Base-by-base conservation (phyloP, 2,113 vertebrate genomes). In the Hippocampus mohnikei region DNA sequence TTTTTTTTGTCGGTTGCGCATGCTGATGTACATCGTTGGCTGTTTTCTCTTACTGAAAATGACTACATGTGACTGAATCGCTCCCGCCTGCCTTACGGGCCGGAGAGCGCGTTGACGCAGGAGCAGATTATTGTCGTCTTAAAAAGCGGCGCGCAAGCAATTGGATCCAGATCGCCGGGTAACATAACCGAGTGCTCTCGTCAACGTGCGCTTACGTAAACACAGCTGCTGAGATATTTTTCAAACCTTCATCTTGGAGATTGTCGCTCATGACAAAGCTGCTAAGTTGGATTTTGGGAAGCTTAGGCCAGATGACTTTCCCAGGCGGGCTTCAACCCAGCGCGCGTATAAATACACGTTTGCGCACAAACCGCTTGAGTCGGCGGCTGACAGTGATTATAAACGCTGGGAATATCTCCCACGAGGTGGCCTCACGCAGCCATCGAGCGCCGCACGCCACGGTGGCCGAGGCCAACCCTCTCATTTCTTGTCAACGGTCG, bases 241-340 rank as follows among this genome's bases (percentile, higher is more conserved):
- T 60, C 27, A 60, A 60, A 60, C 58, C 27, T 29, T 18, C 58
- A 33, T 60, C 58, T 60, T 33, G 2, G 58, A 82, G 81, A 88
- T 88, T 84, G 84, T 88, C 84, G 84, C 86, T 89, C 84, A 80
- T 77, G 84, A 85, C 71, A 84, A 82, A 88, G 80, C 80, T 76
- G 75, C 81, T 81, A 61, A 81, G 84, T 82, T 78, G 87, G 87
- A 86, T 89, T 89, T 65, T 82, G 9, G 6, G 74, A 86, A 84
- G 86, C 84, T 91, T 89, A 87, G 85, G 77, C 81, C 83, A 89
- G 87, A 88, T 84, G 84, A 84, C 80, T 83, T 88, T 88, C 83
- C 75, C 79, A 71, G 76, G 78, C 80, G 79, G 85, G 84, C 84
- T 87, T 83, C 76, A 78, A 44, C 20, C 76, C 42, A 74, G 74